Evolutionary conservation across 2,113 vertebrate species (phyloP), one percentile per base, ranked within the genome.

Genomic region (Ceyx margarethae): DNA sequence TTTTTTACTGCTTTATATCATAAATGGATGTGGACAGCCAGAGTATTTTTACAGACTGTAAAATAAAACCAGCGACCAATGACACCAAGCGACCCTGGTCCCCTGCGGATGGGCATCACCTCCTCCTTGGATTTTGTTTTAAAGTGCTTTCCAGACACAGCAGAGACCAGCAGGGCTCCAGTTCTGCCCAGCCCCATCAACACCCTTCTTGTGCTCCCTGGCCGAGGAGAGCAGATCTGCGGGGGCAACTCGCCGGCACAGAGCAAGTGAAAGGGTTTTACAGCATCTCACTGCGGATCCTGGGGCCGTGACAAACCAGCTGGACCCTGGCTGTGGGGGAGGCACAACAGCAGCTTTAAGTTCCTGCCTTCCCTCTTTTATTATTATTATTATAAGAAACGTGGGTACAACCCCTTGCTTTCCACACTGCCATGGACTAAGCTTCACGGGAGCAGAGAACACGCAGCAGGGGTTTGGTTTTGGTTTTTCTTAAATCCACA

Each of bases 1-100:
- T 94, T 95, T 96, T 96, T 91, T 77, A 93, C 94, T 92, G 62
- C 95, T 97, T 97, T 96, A 77, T 97, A 96, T 94, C 37, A 37
- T 91, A 91, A 88, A 96, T 94, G 94, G 86, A 95, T 93, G 80
- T 92, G 89, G 76, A 96, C 17, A 6, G 85, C 91, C 82, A 80
- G 82, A 95, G 73, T 93, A 91, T 96, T 97, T 97, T 97, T 97
- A 94, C 84, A 88, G 71, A 94, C 77, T 90, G 61, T 51, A 74
- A 89, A 87, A 48, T 35, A 57, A 81, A 90, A 64, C 22, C 85
- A 64, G 46, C 80, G 54, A 71, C 68, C 8, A 6, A 87, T 0
- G 1, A 76, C 50, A 75, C 66, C 60, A 72, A 93, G 69, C 46
- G 58, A 35, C 71, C 29, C 10, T 85, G 50, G 45, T 65, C 23